Percentiles rank a stretch among this genome's conserved stretches.
Evolutionary conservation across 2,888 invertebrate genomes (phyloP).

Genomic region (Phragmatobia fuliginosa): DNA sequence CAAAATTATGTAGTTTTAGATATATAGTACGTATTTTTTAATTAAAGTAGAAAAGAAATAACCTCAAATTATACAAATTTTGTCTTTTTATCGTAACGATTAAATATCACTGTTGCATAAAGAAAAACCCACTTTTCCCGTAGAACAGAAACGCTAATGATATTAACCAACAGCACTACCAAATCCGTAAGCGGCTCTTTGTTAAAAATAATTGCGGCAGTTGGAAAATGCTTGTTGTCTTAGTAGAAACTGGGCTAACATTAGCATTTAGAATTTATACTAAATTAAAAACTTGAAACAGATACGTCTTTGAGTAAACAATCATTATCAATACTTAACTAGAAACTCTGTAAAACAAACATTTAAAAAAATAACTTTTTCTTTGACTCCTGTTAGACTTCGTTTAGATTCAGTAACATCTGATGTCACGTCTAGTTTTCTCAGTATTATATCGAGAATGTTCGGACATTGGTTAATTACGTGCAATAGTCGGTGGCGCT

Average conservation of each 20-base stretch:
- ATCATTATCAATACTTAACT: too few relatives aligned
- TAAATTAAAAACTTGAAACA: too few relatives aligned
- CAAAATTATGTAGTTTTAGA: background rate
- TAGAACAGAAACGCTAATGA: background rate
- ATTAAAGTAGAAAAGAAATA: background rate
- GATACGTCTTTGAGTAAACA: too few relatives aligned
- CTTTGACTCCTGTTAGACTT: too few relatives aligned
- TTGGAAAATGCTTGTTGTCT: background rate
- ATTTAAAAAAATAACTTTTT: too few relatives aligned
- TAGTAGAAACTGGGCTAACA: background rate
- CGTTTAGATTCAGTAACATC: background rate
- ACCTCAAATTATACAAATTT: background rate
- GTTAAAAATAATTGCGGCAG: background rate
- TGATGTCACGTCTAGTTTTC: conserved; percentile 54
- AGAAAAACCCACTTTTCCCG: too few relatives aligned
- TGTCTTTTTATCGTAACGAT: background rate
- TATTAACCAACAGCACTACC: too few relatives aligned
- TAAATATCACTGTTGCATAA: background rate
- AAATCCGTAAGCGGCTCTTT: background rate
- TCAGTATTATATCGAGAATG: conserved; percentile 40
- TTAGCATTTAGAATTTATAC: background rate
- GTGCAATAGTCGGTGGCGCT: conserved; percentile 80
- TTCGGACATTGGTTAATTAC: conserved; percentile 84
- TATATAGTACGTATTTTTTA: background rate
- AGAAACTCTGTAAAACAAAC: too few relatives aligned